Evolutionary conservation across 2,888 invertebrate genomes (phyloP), one percentile per base, ranked within the genome.

Genomic region (Chamaedrilus cognettii): DNA sequence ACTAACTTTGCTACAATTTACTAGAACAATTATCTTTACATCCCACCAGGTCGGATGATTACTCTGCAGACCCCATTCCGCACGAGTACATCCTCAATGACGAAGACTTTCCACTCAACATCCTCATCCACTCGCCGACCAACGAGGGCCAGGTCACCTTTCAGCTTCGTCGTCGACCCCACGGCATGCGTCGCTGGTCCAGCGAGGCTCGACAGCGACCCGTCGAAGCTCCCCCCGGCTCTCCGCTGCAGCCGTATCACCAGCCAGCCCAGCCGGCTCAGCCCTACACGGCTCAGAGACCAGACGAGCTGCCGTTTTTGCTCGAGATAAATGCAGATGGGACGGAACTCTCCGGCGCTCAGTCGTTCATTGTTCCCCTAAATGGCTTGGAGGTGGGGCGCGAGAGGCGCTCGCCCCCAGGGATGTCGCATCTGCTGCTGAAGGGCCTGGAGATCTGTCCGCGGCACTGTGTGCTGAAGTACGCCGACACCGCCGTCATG

Each of bases 61-160:
- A 19, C 42, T 42, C 7, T 42, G 7, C 42, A 19, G 42, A 42
- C 42, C 19, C 7, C 19, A 42, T 7, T 19, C 19, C 42, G 11
- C 56, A 58, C 26, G 67, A 68, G 34, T 51, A 55, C 23, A 91
- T 97, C 76, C 87, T 99, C 74, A 95, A 96, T 83, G 96, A 97
- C 82, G 94, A 96, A 85, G 98, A 99, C 85, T 97, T 96, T 85
- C 98, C 98, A 52, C 87, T 97, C 72, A 93, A 94, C 62, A 94
- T 96, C 80, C 78, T 81, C 60, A 7, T 42, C 11, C 19, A 7
- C 7, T 42, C 42, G 11, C 19, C 42, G 7, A 19, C 42, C 42
- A 42, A 42, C 7, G 42, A 42, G 11, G 42, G 11, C 19, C 42
- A 42, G 19, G 42, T 60, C n/a, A 60, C 60, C 35, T 60, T 60